phyloP scores from a whole-genome alignment of 2,888 invertebrate genomes.

The Oscheius myriophilus region DNA sequence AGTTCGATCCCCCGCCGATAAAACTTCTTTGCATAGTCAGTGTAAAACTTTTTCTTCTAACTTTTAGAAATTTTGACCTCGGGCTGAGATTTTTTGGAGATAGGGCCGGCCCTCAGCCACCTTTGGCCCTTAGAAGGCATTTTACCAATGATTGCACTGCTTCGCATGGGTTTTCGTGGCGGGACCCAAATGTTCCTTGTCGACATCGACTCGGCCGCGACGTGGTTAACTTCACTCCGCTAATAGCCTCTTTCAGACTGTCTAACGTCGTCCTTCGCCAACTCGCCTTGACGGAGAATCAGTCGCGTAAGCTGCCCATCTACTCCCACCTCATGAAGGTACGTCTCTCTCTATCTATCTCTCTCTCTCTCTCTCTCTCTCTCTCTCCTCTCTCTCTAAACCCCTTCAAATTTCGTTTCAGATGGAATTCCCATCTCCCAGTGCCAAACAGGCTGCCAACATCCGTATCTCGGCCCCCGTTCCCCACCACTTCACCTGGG shows the following conservation, averaged over 20 bases:
- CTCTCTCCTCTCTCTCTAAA: neutral
- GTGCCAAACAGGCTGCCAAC: neutral
- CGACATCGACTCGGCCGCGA: slow-evolving; percentile 1
- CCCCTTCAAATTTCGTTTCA: too few species aligned
- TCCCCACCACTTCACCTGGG: slow-evolving; percentile 19
- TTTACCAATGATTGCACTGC: neutral
- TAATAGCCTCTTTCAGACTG: neutral
- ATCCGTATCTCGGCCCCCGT: slow-evolving; percentile 18
- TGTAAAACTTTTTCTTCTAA: too few species aligned
- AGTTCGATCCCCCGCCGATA: too few species aligned
- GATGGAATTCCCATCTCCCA: slow-evolving; percentile 3
- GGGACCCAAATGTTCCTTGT: neutral
- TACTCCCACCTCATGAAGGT: slow-evolving; percentile 25
- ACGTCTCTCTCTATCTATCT: neutral
- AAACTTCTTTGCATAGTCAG: too few species aligned
- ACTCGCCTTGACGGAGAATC: slow-evolving; percentile 13
- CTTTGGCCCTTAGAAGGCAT: too few species aligned
- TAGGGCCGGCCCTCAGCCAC: too few species aligned
- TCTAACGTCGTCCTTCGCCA: slow-evolving; percentile 6
- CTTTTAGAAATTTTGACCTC: too few species aligned
- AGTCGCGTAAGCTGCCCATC: slow-evolving; percentile 17
- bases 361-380: neutral
- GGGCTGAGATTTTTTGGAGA: too few species aligned
- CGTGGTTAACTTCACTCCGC: neutral
- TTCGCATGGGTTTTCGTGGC: neutral